Base-by-base conservation (phyloP, 2,113 vertebrate genomes). In the Solea solea region DNA sequence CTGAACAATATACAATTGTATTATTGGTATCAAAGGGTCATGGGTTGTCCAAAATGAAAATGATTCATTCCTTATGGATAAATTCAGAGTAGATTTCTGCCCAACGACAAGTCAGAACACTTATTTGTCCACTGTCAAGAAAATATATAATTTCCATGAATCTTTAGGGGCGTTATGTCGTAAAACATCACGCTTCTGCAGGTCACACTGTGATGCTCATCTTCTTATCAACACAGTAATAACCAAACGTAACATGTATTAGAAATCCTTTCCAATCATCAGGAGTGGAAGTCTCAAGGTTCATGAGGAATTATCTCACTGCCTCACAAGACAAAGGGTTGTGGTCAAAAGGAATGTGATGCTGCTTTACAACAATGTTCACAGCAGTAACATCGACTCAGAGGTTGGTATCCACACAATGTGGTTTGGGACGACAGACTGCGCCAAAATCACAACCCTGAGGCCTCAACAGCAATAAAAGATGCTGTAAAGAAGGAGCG, bases 381-480 rank as follows among this genome's bases (percentile, higher is more conserved):
- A 54, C 3, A 7, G 39, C n/a, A 45, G 63, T 56, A 45, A 42
- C 34, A 58, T 21, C 56, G 28, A 12, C 27, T n/a, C 7, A 62
- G 44, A 48, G 10, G 11, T 52, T 51, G 12, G 25, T 15, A 6
- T 25, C n/a, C 10, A 7, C 9, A 58, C 12, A 50, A 52, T 21
- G 15, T 13, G 6, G 39, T 56, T 10, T 39, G 8, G 40, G 15
- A 52, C 3, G 45, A 53, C 14, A n/a, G 56, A 54, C 16, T 3
- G 4, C 4, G 8, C 56, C 5, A 7, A 13, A 42, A 11, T 63
- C 48, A 28, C 15, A 2, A 9, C 10, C 15, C 27, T 41, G 6
- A 5, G 27, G 9, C 62, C 12, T 61, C 16, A 3, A 10, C 14
- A 49, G 67, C 49, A 55, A 58, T 69, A 73, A 73, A 69, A 76